Conservation (phyloP, 2,113 vertebrate species). For the Lepisosteus osseus region DNA sequence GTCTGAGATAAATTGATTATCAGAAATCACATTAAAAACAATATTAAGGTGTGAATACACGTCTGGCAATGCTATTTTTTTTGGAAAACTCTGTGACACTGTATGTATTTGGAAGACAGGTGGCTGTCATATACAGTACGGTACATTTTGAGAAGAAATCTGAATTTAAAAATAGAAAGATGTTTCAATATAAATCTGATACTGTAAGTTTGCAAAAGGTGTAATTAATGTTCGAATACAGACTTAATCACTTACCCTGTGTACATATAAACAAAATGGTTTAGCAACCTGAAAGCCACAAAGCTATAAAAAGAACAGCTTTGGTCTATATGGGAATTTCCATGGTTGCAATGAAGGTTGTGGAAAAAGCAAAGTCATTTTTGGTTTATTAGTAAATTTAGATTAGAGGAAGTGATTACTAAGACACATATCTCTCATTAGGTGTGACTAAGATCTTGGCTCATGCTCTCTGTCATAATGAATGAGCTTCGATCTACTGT, state of each 20-base stretch:
- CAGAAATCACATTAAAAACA: too few relatives aligned
- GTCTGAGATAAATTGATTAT: too few relatives aligned
- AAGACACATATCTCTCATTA: too few relatives aligned
- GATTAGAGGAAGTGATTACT: too few relatives aligned
- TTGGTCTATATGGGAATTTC: slow-evolving; percentile 17
- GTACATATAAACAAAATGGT: slow-evolving; percentile 16
- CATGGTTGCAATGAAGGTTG: not conserved
- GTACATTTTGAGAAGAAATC: not conserved
- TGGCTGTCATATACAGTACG: slow-evolving; percentile 7
- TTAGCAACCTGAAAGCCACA: not conserved
- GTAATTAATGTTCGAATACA: slow-evolving; percentile 23
- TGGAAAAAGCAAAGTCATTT: too few relatives aligned
- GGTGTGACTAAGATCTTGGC: too few relatives aligned
- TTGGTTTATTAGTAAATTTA: slow-evolving; percentile 5
- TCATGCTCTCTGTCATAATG: too few relatives aligned
- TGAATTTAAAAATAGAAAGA: slow-evolving; percentile 16
- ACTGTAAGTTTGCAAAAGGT: slow-evolving; percentile 9
- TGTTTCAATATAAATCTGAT: slow-evolving; percentile 5
- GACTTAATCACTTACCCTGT: slow-evolving; percentile 17
- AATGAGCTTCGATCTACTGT: not conserved
- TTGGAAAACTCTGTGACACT: too few relatives aligned
- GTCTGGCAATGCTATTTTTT: too few relatives aligned
- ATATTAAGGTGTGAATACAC: too few relatives aligned
- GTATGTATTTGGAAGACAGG: not conserved
- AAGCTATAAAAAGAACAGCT: not conserved